Percentiles rank a stretch among this genome's conserved stretches.
These are phyloP conservation scores for Peromyscus eremicus DNA, from an alignment of 2,797 vertebrate species.

Conservation along the genomic window DNA sequence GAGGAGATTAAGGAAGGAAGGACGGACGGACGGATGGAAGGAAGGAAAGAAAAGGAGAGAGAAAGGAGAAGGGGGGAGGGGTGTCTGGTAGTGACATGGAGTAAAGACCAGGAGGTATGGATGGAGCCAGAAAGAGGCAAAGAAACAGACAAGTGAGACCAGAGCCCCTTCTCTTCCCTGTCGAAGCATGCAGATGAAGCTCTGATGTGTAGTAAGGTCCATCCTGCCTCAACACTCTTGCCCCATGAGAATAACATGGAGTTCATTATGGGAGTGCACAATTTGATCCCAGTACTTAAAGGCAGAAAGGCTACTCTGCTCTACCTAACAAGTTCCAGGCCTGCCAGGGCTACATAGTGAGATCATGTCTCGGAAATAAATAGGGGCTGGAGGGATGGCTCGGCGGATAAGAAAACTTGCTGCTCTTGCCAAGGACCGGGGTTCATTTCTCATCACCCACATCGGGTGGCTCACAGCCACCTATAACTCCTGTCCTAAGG, in stretches of 20 bases:
- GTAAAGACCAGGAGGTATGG: neutral
- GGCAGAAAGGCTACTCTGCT: neutral
- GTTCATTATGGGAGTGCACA: neutral
- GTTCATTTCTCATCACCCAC: neutral
- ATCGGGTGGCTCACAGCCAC: neutral
- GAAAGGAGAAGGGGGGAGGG: neutral
- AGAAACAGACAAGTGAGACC: neutral
- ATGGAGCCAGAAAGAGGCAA: neutral
- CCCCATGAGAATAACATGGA: neutral
- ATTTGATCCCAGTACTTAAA: neutral
- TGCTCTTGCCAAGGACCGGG: neutral
- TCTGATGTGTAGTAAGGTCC: neutral
- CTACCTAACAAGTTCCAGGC: neutral
- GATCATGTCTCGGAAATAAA: neutral
- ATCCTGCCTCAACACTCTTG: neutral
- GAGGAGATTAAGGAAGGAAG: neutral
- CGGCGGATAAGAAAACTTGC: neutral
- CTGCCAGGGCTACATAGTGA: neutral
- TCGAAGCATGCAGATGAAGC: neutral
- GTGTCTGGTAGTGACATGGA: neutral
- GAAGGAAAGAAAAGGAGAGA: too few relatives aligned
- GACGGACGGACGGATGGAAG: too few relatives aligned
- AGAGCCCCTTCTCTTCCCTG: neutral
- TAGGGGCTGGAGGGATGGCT: neutral
- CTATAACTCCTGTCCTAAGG: neutral